Evolutionary conservation across 2,888 invertebrate species (phyloP), one percentile per base, ranked within the genome.

Genomic region (Itoplectis maculator): DNA sequence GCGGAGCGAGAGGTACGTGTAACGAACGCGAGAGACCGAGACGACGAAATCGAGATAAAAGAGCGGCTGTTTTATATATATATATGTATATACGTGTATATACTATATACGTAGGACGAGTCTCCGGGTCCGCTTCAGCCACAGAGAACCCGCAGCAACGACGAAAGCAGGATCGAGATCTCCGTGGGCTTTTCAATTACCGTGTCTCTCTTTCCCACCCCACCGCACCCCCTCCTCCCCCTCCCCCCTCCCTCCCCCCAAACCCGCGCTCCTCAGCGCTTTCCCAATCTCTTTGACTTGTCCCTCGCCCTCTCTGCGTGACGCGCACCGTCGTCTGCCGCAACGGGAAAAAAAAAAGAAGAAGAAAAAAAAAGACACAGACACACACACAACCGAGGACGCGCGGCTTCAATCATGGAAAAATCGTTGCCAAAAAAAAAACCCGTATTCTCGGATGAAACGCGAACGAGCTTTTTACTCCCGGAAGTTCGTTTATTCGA

Each of bases 361-460:
- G 29, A 29, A 29, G 29, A 29, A 29, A 29, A 29, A 29, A 29
- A 29, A 29, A 5, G 29, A 29, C 29, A 29, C 29, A 5, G 3
- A 29, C 29, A 29, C 29, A 29, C 29, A 5, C 29, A 29, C 29
- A 29, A 18, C 20, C 15, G 9, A 45, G 66, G 47, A 66, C 29
- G 29, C 13, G 47, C 8, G 37, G 15, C 37, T 61, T 61, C 0
- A 61, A 9, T 75, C 69, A 70, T 54, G 74, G 45, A 63, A 79
- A 79, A 65, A 79, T 74, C 49, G 47, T 59, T 73, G 15, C 11
- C 13, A 6, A 61, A 70, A 63, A 69, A 37, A 11, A 18, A 66
- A 59, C n/a, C n/a, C n/a, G 40, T 54, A 49, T 35, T 91, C 91
- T 89, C 90, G 90, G 91, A 91, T 91, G 91, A 92, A 91, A 91